Evolutionary conservation across 2,888 invertebrate species (phyloP).

Genomic region (Muscina levida): DNA sequence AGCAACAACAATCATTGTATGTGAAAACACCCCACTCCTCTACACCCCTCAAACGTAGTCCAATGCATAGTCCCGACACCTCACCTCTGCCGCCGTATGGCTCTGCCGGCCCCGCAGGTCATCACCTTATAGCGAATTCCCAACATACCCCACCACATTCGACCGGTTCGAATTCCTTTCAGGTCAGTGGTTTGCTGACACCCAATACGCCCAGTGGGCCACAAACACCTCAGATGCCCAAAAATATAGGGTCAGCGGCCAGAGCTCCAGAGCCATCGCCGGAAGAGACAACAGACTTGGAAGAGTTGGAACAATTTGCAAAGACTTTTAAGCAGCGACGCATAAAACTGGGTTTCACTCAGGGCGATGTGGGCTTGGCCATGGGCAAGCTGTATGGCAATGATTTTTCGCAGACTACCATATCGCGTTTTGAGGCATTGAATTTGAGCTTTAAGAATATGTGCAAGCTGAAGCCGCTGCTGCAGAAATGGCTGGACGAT

Average conservation of each 20-base stretch:
- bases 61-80: constrained; percentile 77
- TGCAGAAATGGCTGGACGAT: constrained; percentile 98
- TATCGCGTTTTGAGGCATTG: constrained; percentile 98
- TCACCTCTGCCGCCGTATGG: constrained; percentile 73
- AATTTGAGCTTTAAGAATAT: constrained; percentile 99
- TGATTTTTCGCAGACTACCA: constrained; percentile 99
- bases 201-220: constrained; percentile 82
- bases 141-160: constrained; percentile 81
- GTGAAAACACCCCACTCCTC: constrained; percentile 72
- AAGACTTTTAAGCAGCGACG: constrained; percentile 98
- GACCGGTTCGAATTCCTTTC: constrained; percentile 73
- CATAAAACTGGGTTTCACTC: constrained; percentile 99
- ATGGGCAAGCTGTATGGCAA: constrained; percentile 99
- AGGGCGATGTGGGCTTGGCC: constrained; percentile 98
- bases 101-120: constrained; percentile 31
- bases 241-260: constrained; percentile 81
- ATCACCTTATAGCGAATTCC: constrained; percentile 54
- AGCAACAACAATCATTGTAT: constrained; percentile 41
- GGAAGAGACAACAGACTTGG: constrained; percentile 97
- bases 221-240: constrained; percentile 81
- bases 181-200: constrained; percentile 81
- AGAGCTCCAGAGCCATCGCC: constrained; percentile 90
- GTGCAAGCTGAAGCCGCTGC: constrained; percentile 98
- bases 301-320: constrained; percentile 98
- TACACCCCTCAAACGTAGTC: constrained; percentile 77